These are phyloP conservation scores for Calidris pugnax DNA, from an alignment of 2,113 vertebrate genomes.

Conservation along the genomic window DNA sequence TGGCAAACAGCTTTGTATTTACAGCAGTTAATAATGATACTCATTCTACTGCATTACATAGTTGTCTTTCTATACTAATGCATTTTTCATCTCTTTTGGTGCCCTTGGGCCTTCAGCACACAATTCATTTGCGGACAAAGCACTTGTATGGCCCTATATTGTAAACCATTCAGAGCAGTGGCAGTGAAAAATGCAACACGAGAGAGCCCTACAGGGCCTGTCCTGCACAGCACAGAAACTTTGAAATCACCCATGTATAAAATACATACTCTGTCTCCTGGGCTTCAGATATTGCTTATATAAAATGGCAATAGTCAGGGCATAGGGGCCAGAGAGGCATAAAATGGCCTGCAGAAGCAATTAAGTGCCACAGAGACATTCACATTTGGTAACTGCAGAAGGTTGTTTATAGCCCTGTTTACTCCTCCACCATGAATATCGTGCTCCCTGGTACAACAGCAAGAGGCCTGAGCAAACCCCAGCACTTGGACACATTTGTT, in stretches of 20 bases:
- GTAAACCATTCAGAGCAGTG: neutral
- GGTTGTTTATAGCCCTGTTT: slow-evolving; percentile 1
- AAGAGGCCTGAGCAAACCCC: neutral
- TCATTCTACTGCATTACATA: neutral
- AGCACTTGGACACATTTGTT: accelerated
- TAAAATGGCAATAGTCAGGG: neutral
- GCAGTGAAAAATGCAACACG: neutral
- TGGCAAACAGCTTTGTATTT: slow-evolving; percentile 5
- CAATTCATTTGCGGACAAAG: neutral
- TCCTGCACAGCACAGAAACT: neutral
- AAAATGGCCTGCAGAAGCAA: neutral
- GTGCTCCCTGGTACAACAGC: neutral
- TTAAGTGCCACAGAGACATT: neutral
- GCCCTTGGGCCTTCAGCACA: neutral
- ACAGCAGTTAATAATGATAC: slow-evolving; percentile 4
- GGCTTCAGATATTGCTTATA: neutral
- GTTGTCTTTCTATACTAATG: neutral
- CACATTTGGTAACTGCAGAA: neutral
- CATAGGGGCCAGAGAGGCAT: neutral
- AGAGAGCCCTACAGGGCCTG: neutral
- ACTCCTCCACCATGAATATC: neutral
- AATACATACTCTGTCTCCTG: neutral
- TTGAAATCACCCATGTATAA: neutral
- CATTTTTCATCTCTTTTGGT: neutral
- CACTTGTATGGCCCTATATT: neutral